Conservation (phyloP, 2,797 vertebrate genomes). For the Anomalospiza imberbis region DNA sequence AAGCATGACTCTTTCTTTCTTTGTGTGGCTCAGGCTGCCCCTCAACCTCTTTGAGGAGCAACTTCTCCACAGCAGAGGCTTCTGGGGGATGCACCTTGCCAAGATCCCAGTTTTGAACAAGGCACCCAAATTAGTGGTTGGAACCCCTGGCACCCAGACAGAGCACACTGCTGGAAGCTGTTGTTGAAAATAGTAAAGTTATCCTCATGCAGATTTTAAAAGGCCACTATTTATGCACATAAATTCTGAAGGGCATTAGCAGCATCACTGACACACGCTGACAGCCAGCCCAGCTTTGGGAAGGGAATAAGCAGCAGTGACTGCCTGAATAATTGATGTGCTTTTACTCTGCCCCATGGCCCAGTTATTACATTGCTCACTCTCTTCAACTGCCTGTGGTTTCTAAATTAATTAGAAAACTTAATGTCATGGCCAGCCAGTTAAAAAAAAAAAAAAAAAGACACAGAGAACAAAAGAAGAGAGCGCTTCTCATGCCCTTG, state of each 20-base stretch:
- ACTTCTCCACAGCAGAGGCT: background rate
- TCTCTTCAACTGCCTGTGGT: conserved; percentile 57
- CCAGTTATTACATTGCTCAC: conserved; percentile 49
- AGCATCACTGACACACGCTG: conserved; percentile 60
- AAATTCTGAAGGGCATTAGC: conserved; percentile 72
- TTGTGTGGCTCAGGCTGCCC: accelerated
- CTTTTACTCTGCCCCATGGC: conserved; percentile 60
- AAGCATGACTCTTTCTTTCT: background rate
- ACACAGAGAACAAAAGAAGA: background rate
- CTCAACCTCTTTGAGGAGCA: background rate
- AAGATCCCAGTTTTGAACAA: background rate
- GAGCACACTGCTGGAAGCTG: conserved; percentile 1
- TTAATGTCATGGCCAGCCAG: conserved; percentile 40
- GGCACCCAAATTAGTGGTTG: background rate
- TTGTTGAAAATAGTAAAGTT: conserved; percentile 8
- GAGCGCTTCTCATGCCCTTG: conserved; percentile 1
- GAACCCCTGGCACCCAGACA: background rate
- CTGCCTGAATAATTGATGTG: conserved; percentile 69
- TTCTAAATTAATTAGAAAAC: conserved; percentile 72
- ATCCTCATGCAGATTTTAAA: conserved; percentile 58
- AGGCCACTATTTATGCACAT: conserved; percentile 63
- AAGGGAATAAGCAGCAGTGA: conserved; percentile 56
- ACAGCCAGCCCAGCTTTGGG: conserved; percentile 63
- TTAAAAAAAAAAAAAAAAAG: background rate
- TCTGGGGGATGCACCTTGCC: background rate